Percentiles rank a stretch among this genome's conserved stretches.
Evolutionary conservation across 2,888 invertebrate species (phyloP).

Genomic region (Acholoe squamosa): DNA sequence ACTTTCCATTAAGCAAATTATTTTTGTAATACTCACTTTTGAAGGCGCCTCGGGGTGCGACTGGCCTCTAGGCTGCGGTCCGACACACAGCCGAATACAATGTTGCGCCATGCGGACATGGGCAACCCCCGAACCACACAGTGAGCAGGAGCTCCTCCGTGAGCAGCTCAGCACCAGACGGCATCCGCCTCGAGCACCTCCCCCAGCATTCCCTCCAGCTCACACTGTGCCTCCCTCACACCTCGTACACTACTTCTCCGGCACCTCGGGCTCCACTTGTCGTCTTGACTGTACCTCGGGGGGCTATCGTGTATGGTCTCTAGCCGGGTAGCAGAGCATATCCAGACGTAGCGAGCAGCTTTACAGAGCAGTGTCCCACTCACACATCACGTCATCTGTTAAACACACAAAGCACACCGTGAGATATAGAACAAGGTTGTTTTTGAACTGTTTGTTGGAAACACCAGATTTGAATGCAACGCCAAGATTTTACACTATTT

Average conservation of each 20-base stretch:
- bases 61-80: constrained; percentile 72
- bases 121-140: constrained; percentile 21
- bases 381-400: constrained; percentile 46
- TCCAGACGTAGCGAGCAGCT: not conserved
- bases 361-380: not conserved
- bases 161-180: not conserved
- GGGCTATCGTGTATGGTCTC: not conserved
- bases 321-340: not conserved
- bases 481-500: no score
- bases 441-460: no score
- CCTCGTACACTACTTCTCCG: not conserved
- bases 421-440: no score
- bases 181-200: constrained; percentile 8
- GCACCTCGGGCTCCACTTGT: not conserved
- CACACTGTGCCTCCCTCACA: not conserved
- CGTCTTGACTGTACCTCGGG: not conserved
- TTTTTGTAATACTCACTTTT: constrained; percentile 21
- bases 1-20: no score
- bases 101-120: constrained; percentile 80
- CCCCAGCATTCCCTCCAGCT: constrained; percentile 29
- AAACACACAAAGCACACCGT: not conserved
- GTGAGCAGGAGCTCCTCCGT: not conserved
- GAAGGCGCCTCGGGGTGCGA: constrained; percentile 49
- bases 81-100: constrained; percentile 82
- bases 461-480: no score